Evolutionary conservation across 2,797 vertebrate species (phyloP), one percentile per base, ranked within the genome.

Genomic region (Ceyx erithaca): DNA sequence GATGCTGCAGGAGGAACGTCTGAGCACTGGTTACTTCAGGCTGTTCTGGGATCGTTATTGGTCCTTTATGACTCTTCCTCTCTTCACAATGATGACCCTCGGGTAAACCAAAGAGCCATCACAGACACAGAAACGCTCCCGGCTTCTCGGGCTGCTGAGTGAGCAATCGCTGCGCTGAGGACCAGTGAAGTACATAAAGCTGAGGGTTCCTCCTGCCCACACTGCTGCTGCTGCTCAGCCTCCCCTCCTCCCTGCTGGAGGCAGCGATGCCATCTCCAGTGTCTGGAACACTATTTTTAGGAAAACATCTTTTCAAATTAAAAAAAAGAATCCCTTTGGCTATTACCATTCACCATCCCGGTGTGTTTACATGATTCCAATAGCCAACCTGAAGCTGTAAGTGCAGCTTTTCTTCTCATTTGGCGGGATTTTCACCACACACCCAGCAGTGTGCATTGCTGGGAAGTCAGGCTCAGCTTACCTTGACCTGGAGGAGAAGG

Each of bases 391-490:
- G 41, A 15, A 28, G 35, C 37, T 28, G 52, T 19, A 85, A 61
- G 30, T 6, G 2, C 10, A 30, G 10, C 12, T 43, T 80, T 67
- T 22, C 30, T 46, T 23, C 72, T 23, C 28, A 4, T 52, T 48
- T 18, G 21, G 26, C 14, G n/a, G 14, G 45, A 18, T 54, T 48
- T 41, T 16, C 33, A 28, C n/a, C n/a, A 9, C 10, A 14, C 14
- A 11, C n/a, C 20, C 0, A 1, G 30, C 0, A 2, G 23, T 30
- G 11, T 5, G 3, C 8, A 2, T 7, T 19, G 25, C 14, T 69
- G 1, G 1, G 64, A 37, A 45, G 51, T 3, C 45, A 35, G 33
- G 28, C 31, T 40, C 37, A 26, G 20, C 7, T 48, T 20, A 40
- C 17, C 31, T 21, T 26, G 12, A 9, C 17, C 10, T 11, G 31